Base-by-base conservation (phyloP, 2,113 vertebrate genomes). In the Gobio gobio region DNA sequence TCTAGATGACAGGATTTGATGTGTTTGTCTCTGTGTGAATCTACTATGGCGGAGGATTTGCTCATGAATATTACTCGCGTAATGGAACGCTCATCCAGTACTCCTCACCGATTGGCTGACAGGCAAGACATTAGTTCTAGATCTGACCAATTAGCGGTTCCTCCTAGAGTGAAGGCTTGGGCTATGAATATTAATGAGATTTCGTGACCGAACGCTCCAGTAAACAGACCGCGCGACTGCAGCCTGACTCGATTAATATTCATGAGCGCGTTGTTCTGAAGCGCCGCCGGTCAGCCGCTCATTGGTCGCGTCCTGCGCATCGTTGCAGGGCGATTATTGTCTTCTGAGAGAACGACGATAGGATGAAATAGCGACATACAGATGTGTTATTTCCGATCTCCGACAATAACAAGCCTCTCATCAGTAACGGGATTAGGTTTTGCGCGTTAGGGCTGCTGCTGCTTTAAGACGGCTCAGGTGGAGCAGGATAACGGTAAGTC, bases 271-370 rank as follows among this genome's bases (percentile, higher is more conserved):
- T 51, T 14, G 8, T 51, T 16, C 13, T 24, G 43, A 36, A 43
- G 3, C 66, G 83, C 75, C 24, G 10, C 18, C 18, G 0, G 18
- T 70, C 24, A 93, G 10, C 20, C 13, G 0, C 16, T 70, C n/a
- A 94, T 94, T 94, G 92, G 94, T 64, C 70, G 16, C 0, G 22
- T 54, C 29, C 12, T 18, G 56, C 86, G 93, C 9, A 26, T 87
- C 87, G 86, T 86, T 86, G 86, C 87, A 70, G 84, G 84, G 92
- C 85, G 89, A 93, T 92, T 93, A 92, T 93, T 93, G 91, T 92
- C 89, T 89, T 90, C 89, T 90, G 87, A 78, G 86, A 93, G 91
- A 91, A 90, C 88, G 82, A 89, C 89, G 85, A 85, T n/a, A 80
- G 88, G 86, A 91, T 91, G 90, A 91, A 82, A 88, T 64, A 74